phyloP scores from a whole-genome alignment of 2,797 vertebrate genomes.

The Kryptolebias ocellatus region DNA sequence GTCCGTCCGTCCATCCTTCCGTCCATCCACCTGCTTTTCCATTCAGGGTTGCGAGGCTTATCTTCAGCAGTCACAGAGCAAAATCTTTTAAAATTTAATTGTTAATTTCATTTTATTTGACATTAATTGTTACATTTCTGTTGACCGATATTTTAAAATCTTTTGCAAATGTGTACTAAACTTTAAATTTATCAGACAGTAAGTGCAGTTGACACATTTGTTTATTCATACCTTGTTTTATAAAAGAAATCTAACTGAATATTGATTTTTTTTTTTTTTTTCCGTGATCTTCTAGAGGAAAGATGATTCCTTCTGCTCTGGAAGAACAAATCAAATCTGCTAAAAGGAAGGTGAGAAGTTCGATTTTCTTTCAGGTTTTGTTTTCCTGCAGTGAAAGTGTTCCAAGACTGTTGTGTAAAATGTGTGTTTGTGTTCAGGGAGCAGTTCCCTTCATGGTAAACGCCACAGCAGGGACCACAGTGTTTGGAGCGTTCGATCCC shows the following conservation, averaged over 20 bases:
- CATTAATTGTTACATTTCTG: no score
- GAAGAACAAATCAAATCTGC: slow-evolving; percentile 83
- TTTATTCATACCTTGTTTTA: not conserved
- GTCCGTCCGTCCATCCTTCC: no score
- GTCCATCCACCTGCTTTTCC: no score
- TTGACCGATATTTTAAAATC: no score
- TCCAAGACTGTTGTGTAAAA: not conserved
- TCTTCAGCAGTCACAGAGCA: no score
- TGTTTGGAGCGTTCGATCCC: slow-evolving; percentile 87
- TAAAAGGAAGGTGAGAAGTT: slow-evolving; percentile 80
- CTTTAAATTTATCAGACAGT: not conserved
- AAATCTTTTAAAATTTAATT: no score
- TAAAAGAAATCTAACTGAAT: no score
- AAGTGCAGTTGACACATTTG: not conserved
- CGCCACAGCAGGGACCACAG: slow-evolving; percentile 86
- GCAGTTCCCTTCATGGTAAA: slow-evolving; percentile 86
- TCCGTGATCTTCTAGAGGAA: slow-evolving; percentile 79
- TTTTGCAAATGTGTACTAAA: not conserved
- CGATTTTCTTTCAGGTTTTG: not conserved
- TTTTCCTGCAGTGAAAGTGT: not conserved
- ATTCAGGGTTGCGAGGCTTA: no score
- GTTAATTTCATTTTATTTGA: no score
- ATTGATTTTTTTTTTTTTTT: not conserved
- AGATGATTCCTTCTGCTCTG: slow-evolving; percentile 89
- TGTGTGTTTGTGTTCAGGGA: slow-evolving; percentile 68